These are phyloP conservation scores for Apomyelois bistriatella DNA, from an alignment of 2,888 invertebrate species.

Conservation along the genomic window DNA sequence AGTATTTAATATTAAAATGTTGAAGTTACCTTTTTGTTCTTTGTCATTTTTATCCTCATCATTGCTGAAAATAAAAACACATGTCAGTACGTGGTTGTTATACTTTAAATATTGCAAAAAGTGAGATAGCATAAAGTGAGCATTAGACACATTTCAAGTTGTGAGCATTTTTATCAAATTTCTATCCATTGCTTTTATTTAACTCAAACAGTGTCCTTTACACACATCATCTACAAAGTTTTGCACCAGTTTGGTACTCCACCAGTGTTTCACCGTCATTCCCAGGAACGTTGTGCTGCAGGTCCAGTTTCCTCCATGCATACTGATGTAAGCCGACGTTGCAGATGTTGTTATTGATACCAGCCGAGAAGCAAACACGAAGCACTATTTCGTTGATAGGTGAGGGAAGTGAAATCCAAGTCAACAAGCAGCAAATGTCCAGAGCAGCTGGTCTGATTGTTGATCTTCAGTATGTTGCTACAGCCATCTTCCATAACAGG, in stretches of 20 bases:
- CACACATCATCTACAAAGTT: constrained; percentile 73
- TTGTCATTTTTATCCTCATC: constrained; percentile 59
- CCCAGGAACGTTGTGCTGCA: constrained; percentile 17
- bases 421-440: too few relatives aligned
- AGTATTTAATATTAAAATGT: not conserved
- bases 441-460: not conserved
- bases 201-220: constrained; percentile 15
- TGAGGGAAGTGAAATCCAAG: not conserved
- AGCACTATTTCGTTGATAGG: not conserved
- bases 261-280: constrained; percentile 23
- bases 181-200: constrained; percentile 15
- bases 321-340: not conserved
- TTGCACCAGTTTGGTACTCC: constrained; percentile 66
- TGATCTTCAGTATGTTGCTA: not conserved
- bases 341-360: not conserved
- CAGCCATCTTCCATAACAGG: constrained; percentile 18
- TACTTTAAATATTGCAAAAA: not conserved
- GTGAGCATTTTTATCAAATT: not conserved
- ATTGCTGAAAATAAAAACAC: constrained; percentile 61
- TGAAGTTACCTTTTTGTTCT: constrained; percentile 56
- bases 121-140: not conserved
- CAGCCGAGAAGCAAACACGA: not conserved
- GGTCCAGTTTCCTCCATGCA: not conserved
- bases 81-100: too few relatives aligned
- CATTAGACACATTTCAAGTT: not conserved